Percentiles rank a stretch among this genome's conserved stretches.
phyloP scores from a whole-genome alignment of 2,797 vertebrate genomes.

The Halcyon leucocephala region DNA sequence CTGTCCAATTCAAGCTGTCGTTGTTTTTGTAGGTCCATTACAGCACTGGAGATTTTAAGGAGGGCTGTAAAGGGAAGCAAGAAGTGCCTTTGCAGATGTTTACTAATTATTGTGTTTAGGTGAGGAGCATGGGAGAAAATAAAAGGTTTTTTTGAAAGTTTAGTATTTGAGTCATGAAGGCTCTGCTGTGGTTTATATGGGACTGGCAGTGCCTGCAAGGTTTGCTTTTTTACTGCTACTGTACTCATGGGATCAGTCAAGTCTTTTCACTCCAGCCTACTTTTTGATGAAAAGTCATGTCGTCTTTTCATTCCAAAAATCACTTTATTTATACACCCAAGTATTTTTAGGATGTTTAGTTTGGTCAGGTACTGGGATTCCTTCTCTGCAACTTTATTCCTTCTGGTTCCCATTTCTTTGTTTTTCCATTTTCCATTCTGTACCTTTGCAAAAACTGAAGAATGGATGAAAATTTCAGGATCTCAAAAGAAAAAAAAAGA shows the following conservation, averaged over 20 bases:
- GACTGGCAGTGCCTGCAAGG: not conserved
- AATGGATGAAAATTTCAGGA: not conserved
- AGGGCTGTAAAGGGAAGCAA: not conserved
- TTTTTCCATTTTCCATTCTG: not conserved
- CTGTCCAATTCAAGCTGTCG: conserved; percentile 27
- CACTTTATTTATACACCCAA: not conserved
- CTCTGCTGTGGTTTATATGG: not conserved
- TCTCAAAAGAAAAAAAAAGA: not conserved
- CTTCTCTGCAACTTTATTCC: not conserved
- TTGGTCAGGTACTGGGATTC: not conserved
- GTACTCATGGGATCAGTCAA: not conserved
- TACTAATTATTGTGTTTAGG: not conserved
- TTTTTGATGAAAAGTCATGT: not conserved
- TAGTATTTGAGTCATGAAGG: not conserved
- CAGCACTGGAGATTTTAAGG: not conserved
- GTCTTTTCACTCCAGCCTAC: not conserved
- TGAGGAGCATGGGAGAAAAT: not conserved
- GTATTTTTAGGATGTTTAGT: not conserved
- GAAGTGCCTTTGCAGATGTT: not conserved
- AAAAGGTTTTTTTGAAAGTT: not conserved
- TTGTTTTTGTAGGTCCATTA: not conserved
- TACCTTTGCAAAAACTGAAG: not conserved
- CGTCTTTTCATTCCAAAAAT: not conserved
- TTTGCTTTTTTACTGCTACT: not conserved
- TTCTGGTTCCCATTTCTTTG: not conserved